These are phyloP conservation scores for Argyresthia goedartella DNA, from an alignment of 2,888 invertebrate genomes.

Conservation along the genomic window DNA sequence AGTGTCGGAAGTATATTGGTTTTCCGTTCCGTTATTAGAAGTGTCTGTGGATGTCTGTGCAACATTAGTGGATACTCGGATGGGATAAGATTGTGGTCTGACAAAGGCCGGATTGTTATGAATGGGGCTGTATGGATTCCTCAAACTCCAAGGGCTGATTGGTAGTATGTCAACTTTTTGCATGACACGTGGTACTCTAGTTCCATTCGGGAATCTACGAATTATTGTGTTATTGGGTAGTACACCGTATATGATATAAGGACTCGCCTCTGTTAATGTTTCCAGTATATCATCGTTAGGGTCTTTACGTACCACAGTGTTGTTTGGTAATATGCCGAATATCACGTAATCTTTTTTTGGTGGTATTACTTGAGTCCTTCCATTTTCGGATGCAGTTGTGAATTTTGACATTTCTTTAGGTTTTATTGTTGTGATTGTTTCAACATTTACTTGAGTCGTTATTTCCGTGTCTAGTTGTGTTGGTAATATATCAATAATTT, in stretches of 20 bases:
- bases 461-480: slow-evolving; percentile 1
- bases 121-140: slow-evolving; percentile 73
- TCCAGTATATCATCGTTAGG: slow-evolving; percentile 77
- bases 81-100: slow-evolving; percentile 69
- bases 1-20: slow-evolving; percentile 63
- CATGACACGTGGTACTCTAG: slow-evolving; percentile 77
- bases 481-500: background rate
- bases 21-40: slow-evolving; percentile 72
- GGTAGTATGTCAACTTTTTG: slow-evolving; percentile 72
- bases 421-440: slow-evolving; percentile 13
- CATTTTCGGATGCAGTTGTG: slow-evolving; percentile 22
- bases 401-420: slow-evolving; percentile 23
- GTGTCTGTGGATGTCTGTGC: slow-evolving; percentile 68
- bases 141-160: slow-evolving; percentile 71
- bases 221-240: slow-evolving; percentile 84
- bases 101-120: slow-evolving; percentile 70
- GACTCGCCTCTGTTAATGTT: slow-evolving; percentile 76
- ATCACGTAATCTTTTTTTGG: slow-evolving; percentile 79
- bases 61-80: slow-evolving; percentile 77
- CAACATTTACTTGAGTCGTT: slow-evolving; percentile 22
- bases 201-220: slow-evolving; percentile 85
- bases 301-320: slow-evolving; percentile 82
- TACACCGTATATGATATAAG: slow-evolving; percentile 81
- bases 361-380: slow-evolving; percentile 23
- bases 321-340: slow-evolving; percentile 83